Percentiles rank a stretch among this genome's conserved stretches.
These are phyloP conservation scores for Muscicapa striata DNA, from an alignment of 2,797 vertebrate species.

Conservation along the genomic window DNA sequence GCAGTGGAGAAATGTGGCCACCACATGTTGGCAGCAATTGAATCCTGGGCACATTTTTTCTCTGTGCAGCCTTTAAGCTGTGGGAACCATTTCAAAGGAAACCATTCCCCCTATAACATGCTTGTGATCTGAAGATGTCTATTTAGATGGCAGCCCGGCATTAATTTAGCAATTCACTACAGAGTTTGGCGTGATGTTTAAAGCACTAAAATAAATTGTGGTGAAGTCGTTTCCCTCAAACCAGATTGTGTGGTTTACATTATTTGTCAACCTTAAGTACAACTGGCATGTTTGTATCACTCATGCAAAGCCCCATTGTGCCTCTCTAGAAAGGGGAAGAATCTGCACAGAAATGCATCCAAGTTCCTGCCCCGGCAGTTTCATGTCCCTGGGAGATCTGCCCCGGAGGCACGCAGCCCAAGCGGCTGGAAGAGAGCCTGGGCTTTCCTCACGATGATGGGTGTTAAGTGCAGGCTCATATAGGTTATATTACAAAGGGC, in stretches of 20 bases:
- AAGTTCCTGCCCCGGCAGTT: slow-evolving; percentile 61
- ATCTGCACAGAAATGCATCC: slow-evolving; percentile 52
- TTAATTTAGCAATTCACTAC: slow-evolving; percentile 80
- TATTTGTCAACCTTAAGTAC: slow-evolving; percentile 77
- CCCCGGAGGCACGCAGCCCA: slow-evolving; percentile 48
- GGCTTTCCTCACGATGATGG: slow-evolving; percentile 48
- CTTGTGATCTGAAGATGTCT: slow-evolving; percentile 83
- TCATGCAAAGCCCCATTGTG: slow-evolving; percentile 68
- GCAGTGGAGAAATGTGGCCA: slow-evolving; percentile 82
- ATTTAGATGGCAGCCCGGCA: slow-evolving; percentile 80
- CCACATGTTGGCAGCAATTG: slow-evolving; percentile 85
- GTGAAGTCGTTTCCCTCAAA: slow-evolving; percentile 74
- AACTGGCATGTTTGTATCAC: slow-evolving; percentile 73
- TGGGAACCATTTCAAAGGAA: slow-evolving; percentile 88
- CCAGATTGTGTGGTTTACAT: slow-evolving; percentile 78
- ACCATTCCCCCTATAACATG: slow-evolving; percentile 82
- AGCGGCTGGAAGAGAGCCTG: slow-evolving; percentile 34
- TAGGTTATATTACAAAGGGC: slow-evolving; percentile 55
- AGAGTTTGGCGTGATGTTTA: slow-evolving; percentile 77
- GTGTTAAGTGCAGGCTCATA: slow-evolving; percentile 59
- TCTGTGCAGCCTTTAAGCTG: slow-evolving; percentile 74
- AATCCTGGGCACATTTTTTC: slow-evolving; percentile 79
- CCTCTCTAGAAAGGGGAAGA: slow-evolving; percentile 59
- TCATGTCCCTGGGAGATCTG: slow-evolving; percentile 63
- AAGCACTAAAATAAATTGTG: slow-evolving; percentile 80